Evolutionary conservation across 2,113 vertebrate species (phyloP).

Genomic region (Paramormyrops kingsleyae): DNA sequence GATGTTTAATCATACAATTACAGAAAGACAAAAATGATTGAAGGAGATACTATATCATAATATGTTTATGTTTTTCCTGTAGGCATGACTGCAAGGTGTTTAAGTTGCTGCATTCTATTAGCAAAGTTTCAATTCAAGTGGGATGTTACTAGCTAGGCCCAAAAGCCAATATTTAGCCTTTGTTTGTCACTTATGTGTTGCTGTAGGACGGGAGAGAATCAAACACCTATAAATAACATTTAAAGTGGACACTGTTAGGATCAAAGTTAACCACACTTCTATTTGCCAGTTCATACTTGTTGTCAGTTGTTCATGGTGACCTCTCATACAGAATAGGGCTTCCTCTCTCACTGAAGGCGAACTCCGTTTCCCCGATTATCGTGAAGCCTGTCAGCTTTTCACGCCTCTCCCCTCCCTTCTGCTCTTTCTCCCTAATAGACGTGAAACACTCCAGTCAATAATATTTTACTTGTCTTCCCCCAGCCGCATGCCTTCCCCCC

Average conservation of each 20-base stretch:
- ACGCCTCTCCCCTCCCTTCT: constrained; percentile 44
- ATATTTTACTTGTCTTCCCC: constrained; percentile 79
- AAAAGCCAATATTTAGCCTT: not conserved
- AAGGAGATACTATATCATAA: not conserved
- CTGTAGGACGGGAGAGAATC: not conserved
- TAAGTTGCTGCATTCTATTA: not conserved
- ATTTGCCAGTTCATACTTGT: constrained; percentile 45
- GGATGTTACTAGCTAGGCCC: not conserved
- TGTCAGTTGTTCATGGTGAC: constrained; percentile 51
- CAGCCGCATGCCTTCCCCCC: constrained; percentile 15
- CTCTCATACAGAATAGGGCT: constrained; percentile 46
- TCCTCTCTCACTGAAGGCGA: constrained; percentile 60
- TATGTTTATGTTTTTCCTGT: not conserved
- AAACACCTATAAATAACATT: not conserved
- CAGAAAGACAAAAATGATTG: not conserved
- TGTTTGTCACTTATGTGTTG: not conserved
- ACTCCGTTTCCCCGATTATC: constrained; percentile 72
- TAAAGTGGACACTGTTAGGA: constrained; percentile 26
- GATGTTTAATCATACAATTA: not conserved
- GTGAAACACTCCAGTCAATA: constrained; percentile 82
- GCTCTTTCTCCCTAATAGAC: constrained; percentile 77
- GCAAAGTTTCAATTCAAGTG: too few relatives aligned
- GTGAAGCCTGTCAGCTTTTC: constrained; percentile 72
- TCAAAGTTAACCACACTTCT: constrained; percentile 25
- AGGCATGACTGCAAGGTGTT: not conserved